Conservation (phyloP, 1,140 invertebrate species). For the Fopius arisanus region DNA sequence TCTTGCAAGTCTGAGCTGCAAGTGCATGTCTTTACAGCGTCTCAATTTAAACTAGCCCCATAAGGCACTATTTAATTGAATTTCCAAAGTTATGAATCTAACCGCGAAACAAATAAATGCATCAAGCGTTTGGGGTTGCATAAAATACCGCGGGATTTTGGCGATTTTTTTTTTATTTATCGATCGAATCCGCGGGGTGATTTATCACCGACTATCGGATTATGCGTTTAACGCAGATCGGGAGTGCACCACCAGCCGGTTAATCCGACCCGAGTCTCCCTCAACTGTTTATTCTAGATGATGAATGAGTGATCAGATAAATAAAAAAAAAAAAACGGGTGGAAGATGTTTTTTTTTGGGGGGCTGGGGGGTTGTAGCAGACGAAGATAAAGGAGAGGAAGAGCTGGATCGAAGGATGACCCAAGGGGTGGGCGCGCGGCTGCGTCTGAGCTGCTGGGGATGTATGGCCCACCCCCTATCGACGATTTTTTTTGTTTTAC, state of each 20-base stretch:
- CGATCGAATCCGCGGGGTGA: constrained; percentile 33
- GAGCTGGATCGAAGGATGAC: constrained; percentile 19
- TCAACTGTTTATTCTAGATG: constrained; percentile 37
- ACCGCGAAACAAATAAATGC: background rate
- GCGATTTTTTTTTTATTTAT: constrained; percentile 10
- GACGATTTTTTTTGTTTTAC: constrained; percentile 52
- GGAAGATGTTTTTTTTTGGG: background rate
- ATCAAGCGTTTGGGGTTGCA: background rate
- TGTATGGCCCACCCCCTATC: constrained; percentile 43
- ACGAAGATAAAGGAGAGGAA: background rate
- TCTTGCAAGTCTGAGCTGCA: background rate
- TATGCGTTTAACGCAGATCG: constrained; percentile 36
- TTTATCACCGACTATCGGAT: constrained; percentile 35
- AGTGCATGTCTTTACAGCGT: background rate
- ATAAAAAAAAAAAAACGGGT: constrained; percentile 17
- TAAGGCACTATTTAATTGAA: background rate
- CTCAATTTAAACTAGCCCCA: background rate
- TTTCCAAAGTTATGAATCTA: background rate
- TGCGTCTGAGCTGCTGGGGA: constrained; percentile 53
- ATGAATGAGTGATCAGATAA: constrained; percentile 31
- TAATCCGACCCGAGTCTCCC: constrained; percentile 31
- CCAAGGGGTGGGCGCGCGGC: constrained; percentile 38
- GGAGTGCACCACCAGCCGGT: constrained; percentile 19
- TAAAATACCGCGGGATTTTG: constrained; percentile 7
- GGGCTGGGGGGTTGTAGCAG: background rate